phyloP scores from a whole-genome alignment of 2,113 vertebrate genomes.

The Trematocara zebra region DNA sequence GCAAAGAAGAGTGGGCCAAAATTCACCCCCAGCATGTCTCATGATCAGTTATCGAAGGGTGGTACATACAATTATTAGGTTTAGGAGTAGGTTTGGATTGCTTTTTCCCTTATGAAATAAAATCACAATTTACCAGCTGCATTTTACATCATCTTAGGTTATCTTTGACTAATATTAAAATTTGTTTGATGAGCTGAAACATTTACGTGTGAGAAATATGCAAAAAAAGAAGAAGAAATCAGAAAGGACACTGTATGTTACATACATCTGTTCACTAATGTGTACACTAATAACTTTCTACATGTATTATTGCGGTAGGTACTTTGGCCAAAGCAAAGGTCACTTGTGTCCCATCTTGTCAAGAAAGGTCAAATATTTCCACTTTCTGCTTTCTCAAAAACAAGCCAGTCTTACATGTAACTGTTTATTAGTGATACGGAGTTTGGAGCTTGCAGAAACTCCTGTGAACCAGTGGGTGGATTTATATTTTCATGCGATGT shows the following conservation, averaged over 20 bases:
- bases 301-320: neutral
- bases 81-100: neutral
- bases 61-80: neutral
- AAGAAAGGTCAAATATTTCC: neutral
- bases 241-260: neutral
- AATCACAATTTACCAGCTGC: neutral
- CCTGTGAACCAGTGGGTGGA: neutral
- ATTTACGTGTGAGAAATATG: neutral
- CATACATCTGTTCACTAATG: neutral
- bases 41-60: neutral
- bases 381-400: neutral
- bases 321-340: neutral
- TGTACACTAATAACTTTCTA: neutral
- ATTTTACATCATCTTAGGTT: neutral
- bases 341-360: neutral
- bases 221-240: neutral
- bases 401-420: neutral
- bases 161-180: neutral
- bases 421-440: neutral
- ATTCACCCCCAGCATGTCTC: neutral
- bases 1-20: neutral
- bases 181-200: neutral
- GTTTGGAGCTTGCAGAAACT: neutral
- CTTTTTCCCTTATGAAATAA: neutral
- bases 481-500: neutral